Base-by-base conservation (phyloP, 1,140 invertebrate species). In the Drosophila navojoa region DNA sequence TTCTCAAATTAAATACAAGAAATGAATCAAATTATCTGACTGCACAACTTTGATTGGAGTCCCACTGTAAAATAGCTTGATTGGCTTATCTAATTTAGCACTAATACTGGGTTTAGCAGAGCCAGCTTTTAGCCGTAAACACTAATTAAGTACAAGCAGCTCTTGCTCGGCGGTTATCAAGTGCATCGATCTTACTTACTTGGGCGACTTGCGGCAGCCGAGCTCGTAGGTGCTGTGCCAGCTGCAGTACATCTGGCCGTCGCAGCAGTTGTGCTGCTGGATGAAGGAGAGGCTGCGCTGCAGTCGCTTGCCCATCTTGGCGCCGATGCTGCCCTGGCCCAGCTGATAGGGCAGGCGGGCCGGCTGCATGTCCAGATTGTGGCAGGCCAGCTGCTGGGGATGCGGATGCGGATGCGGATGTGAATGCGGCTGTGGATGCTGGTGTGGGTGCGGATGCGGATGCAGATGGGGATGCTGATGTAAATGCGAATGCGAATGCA, bases 201-300 rank as follows among this genome's bases (percentile, higher is more conserved):
- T 87, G 69, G 86, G 81, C 15, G 79, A 79, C 72, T 87, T 87
- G 71, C 77, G 82, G 27, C 85, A 89, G 29, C 84, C 80, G 50
- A 90, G 78, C 27, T 91, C 86, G 44, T 85, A 91, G 71, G 77
- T 91, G 63, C 86, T 86, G 50, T 91, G 85, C 55, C 81, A 91
- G 57, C 73, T 87, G 71, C 89, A 90, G 57, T 87, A 87, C 64
- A 87, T 69, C 25, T 90, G 90, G 0, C 78, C 86, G 35, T 91
- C 86, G 58, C 90, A 91, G 73, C 90, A 91, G 59, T 91, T 90
- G 54, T 93, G 72, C 76, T 91, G 90, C 54, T 91, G 79, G 32
- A 91, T 92, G 73, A 90, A 91, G 38, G 74, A 92, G 79, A 77
- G 91, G 90, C 85, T 92, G 70, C 79, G 91, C 79, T 87, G 92